Conservation (phyloP, 2,797 vertebrate genomes). For the Meda fulgida region DNA sequence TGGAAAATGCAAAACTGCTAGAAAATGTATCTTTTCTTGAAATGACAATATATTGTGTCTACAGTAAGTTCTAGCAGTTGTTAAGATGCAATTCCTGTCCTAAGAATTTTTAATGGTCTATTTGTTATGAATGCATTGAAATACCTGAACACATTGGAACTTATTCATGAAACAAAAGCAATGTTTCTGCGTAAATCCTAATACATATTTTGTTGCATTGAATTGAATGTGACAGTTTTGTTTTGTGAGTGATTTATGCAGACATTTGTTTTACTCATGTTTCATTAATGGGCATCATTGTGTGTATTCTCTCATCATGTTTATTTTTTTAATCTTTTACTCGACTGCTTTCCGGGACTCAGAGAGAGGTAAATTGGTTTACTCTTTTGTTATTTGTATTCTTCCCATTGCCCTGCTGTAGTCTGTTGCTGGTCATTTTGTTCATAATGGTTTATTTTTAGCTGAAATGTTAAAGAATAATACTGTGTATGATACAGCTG, state of each 20-base stretch:
- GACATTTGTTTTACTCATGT: neutral
- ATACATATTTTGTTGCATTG: neutral
- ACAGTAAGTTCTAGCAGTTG: neutral
- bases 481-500: constrained; percentile 10
- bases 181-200: neutral
- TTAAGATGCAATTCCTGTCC: neutral
- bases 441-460: constrained; percentile 30
- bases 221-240: neutral
- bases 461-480: neutral
- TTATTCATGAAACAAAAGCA: neutral
- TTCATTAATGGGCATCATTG: neutral
- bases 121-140: neutral
- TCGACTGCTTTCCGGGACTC: constrained; percentile 57
- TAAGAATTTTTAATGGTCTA: neutral
- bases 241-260: neutral
- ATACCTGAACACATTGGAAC: neutral
- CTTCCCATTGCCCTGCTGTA: neutral
- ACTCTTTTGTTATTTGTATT: constrained; percentile 14
- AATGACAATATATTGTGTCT: constrained; percentile 11
- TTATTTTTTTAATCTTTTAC: constrained; percentile 30
- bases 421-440: neutral
- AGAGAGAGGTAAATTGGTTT: constrained; percentile 63
- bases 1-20: neutral
- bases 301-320: constrained; percentile 37
- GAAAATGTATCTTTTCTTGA: neutral